phyloP scores from a whole-genome alignment of 2,797 vertebrate genomes.

The Lemur catta region DNA sequence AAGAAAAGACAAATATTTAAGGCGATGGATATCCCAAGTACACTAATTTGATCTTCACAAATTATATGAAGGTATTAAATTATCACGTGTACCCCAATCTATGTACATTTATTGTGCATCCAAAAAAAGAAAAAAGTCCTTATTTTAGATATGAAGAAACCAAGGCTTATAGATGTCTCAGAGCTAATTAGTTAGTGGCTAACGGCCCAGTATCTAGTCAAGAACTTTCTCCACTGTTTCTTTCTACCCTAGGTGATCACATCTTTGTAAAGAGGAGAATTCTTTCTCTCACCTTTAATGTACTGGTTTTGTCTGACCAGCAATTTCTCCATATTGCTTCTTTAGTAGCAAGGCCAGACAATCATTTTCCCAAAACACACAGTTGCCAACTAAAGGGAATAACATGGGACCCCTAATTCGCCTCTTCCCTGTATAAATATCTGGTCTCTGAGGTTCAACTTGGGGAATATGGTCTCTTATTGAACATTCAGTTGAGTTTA shows the following conservation, averaged over 20 bases:
- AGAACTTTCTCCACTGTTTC: neutral
- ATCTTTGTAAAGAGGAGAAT: neutral
- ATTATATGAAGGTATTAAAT: too few relatives aligned
- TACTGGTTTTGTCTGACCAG: neutral
- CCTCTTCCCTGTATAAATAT: neutral
- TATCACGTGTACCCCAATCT: too few relatives aligned
- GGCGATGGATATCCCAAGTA: too few relatives aligned
- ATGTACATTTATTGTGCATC: too few relatives aligned
- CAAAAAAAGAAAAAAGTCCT: neutral
- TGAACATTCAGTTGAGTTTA: neutral
- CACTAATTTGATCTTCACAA: too few relatives aligned
- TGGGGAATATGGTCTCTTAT: neutral
- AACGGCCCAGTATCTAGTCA: neutral
- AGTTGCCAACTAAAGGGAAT: neutral
- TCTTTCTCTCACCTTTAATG: neutral
- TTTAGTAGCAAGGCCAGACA: neutral
- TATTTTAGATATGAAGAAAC: slow-evolving; percentile 10
- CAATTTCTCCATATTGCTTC: neutral
- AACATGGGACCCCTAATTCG: neutral
- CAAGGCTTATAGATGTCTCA: neutral
- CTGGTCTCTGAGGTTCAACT: neutral
- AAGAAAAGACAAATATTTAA: too few relatives aligned
- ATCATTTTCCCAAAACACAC: neutral
- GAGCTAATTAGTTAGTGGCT: neutral
- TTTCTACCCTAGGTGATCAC: neutral